phyloP scores from a whole-genome alignment of 2,113 vertebrate genomes.

The Ursus arctos region DNA sequence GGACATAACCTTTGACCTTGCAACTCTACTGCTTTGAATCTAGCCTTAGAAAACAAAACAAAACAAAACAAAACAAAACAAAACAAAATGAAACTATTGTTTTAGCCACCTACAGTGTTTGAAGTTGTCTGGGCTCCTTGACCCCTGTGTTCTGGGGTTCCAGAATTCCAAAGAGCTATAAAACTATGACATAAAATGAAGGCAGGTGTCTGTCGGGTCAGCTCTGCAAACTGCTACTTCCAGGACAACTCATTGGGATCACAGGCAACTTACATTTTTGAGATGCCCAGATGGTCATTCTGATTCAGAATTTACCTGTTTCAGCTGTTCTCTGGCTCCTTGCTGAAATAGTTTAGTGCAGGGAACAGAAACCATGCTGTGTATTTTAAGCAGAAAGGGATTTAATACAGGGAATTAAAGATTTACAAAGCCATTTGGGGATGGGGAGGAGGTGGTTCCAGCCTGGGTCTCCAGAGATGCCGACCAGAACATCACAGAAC shows the following conservation, averaged over 20 bases:
- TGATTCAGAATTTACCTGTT: background rate
- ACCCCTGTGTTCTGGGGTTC: background rate
- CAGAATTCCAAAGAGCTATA: background rate
- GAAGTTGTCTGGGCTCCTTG: background rate
- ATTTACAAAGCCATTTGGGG: background rate
- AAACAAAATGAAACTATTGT: background rate
- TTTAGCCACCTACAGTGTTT: background rate
- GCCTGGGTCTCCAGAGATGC: background rate
- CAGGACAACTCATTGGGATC: too few species aligned
- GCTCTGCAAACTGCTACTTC: background rate
- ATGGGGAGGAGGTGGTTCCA: background rate
- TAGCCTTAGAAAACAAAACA: background rate
- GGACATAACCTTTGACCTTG: background rate
- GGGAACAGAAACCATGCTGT: background rate
- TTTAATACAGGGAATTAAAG: background rate
- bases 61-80: background rate
- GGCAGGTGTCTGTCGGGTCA: background rate
- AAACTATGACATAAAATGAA: background rate
- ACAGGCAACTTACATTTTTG: background rate
- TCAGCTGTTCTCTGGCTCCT: background rate
- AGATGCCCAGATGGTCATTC: background rate
- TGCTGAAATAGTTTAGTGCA: background rate
- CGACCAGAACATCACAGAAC: background rate
- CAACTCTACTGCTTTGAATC: background rate
- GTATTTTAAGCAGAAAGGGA: background rate